Evolutionary conservation across 2,797 vertebrate species (phyloP), one percentile per base, ranked within the genome.

Genomic region (Antrozous pallidus): DNA sequence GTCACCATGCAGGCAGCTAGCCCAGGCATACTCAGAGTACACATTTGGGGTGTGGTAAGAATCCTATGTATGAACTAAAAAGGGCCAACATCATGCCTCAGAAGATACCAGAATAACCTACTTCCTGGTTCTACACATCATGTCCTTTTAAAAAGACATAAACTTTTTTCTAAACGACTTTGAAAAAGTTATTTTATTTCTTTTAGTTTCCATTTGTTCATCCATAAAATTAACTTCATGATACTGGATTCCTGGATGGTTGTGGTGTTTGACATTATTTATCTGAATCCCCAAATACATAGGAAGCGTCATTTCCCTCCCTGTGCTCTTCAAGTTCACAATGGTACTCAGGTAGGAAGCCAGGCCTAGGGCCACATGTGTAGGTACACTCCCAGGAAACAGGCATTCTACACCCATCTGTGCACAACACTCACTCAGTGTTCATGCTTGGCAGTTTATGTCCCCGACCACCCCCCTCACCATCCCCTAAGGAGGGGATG

Each of bases 131-230:
- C 16, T 17, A 54, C 4, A 28, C 3, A 28, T 74, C 71, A n/a
- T 17, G 6, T 49, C 2, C 24, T 56, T 80, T 24, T 22, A 38
- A 92, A 74, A 51, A 40, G 11, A 80, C 56, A 83, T 6, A 2
- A 6, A 74, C 28, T 71, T 90, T 73, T 56, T 65, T 33, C 26
- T 65, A 11, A 22, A 45, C 80, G 49, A 83, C 70, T 90, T 74
- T 58, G 36, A 28, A 85, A 38, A 93, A 81, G 14, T 85, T 49
- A n/a, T 71, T 88, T 91, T 74, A 65, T 70, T 83, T 69, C 31
- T 75, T 87, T 86, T 86, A 73, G n/a, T 63, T 93, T 94, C 24
- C 12, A 31, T 80, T 91, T 89, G 40, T 93, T 94, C 31, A 70
- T n/a, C 58, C 26, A 67, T 67, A 83, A 84, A 61, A 69, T 84